A percentile compares a stretch with the other conserved stretches of the same genome.
phyloP scores from a whole-genome alignment of 1,140 invertebrate genomes.

The Vanessa tameamea region DNA sequence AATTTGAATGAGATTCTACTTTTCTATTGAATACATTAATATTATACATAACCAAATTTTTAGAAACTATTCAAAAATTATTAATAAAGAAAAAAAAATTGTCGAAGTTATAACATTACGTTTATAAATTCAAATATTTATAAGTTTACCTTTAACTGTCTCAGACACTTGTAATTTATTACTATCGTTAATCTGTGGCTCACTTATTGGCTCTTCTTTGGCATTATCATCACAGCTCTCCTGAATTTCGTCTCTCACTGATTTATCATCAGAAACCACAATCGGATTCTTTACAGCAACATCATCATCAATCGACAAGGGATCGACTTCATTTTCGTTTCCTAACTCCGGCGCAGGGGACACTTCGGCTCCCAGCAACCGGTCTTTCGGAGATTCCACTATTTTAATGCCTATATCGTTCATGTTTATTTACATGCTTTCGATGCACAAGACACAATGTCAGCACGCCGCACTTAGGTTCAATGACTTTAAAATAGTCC shows the following conservation, averaged over 20 bases:
- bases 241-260: conserved; percentile 40
- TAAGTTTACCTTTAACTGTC: conserved; percentile 33
- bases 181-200: conserved; percentile 35
- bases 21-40: too few relatives aligned
- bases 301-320: conserved; percentile 64
- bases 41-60: too few relatives aligned
- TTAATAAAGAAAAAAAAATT: too few relatives aligned
- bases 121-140: background rate
- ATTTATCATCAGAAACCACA: conserved; percentile 40
- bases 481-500: conserved; percentile 60
- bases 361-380: conserved; percentile 49
- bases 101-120: background rate
- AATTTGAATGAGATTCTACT: too few relatives aligned
- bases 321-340: conserved; percentile 70
- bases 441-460: conserved; percentile 65
- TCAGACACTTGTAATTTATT: conserved; percentile 28
- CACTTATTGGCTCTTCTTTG: conserved; percentile 68
- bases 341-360: conserved; percentile 49
- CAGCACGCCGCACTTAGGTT: conserved; percentile 65
- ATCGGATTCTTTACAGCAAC: conserved; percentile 44
- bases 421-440: conserved; percentile 81
- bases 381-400: conserved; percentile 70
- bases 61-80: too few relatives aligned
- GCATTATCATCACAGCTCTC: conserved; percentile 68
- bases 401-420: conserved; percentile 78